These are phyloP conservation scores for Zaprionus inermis DNA, from an alignment of 1,140 invertebrate genomes.

Conservation along the genomic window DNA sequence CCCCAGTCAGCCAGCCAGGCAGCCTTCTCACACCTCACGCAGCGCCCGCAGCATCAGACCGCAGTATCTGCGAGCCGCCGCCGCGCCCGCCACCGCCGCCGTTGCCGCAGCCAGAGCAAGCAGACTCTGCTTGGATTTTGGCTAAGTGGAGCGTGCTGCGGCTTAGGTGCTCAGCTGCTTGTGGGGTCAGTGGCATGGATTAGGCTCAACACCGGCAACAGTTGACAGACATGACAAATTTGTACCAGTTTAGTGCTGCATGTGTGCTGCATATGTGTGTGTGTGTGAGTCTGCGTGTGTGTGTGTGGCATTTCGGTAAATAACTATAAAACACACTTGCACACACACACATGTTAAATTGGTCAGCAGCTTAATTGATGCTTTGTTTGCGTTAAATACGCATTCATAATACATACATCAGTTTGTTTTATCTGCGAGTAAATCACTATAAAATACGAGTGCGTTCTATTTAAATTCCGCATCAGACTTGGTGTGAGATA, in stretches of 20 bases:
- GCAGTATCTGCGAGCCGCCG: constrained; percentile 56
- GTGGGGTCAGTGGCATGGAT: constrained; percentile 67
- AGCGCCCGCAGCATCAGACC: constrained; percentile 29
- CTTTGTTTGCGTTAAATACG: constrained; percentile 39
- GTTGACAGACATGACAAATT: constrained; percentile 70
- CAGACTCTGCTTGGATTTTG: constrained; percentile 63
- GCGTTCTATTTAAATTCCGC: constrained; percentile 8
- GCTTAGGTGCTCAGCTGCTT: constrained; percentile 71
- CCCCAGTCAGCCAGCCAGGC: neutral
- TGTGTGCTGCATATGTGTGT: neutral
- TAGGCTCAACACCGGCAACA: constrained; percentile 56
- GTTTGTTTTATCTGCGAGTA: constrained; percentile 35
- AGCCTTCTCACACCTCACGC: neutral
- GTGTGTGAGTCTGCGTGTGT: constrained; percentile 24
- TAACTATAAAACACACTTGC: constrained; percentile 38
- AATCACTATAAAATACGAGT: constrained; percentile 17
- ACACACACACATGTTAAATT: constrained; percentile 26
- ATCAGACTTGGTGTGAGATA: constrained; percentile 4
- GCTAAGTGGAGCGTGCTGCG: constrained; percentile 75
- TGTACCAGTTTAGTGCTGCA: constrained; percentile 34
- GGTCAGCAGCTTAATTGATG: constrained; percentile 43
- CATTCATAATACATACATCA: constrained; percentile 35
- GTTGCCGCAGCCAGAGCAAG: neutral
- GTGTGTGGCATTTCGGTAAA: constrained; percentile 31
- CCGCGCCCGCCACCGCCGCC: constrained; percentile 26